phyloP scores from a whole-genome alignment of 1,140 invertebrate species.

The Atta texana region DNA sequence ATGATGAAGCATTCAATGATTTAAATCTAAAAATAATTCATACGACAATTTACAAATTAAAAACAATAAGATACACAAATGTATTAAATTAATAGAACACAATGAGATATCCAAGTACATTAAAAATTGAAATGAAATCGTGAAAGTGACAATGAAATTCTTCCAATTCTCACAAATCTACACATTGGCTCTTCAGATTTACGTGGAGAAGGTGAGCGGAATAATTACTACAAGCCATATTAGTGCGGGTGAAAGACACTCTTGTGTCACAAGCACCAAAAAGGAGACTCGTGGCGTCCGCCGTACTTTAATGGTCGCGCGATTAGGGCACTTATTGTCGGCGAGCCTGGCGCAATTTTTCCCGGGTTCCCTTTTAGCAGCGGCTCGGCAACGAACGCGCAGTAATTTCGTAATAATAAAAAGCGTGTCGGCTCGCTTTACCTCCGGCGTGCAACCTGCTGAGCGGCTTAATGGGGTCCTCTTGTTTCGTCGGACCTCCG shows the following conservation, averaged over 20 bases:
- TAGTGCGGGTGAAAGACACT: slow-evolving; percentile 26
- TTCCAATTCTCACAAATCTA: background rate
- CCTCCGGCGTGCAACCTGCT: slow-evolving; percentile 75
- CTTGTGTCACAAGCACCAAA: slow-evolving; percentile 18
- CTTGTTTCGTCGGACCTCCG: slow-evolving; percentile 46
- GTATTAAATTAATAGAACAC: background rate
- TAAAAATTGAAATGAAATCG: background rate
- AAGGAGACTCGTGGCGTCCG: slow-evolving; percentile 40
- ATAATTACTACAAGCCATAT: slow-evolving; percentile 37
- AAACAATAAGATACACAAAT: background rate
- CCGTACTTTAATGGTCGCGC: slow-evolving; percentile 69
- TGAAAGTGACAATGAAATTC: background rate
- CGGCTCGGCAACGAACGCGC: slow-evolving; percentile 61
- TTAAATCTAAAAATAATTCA: background rate
- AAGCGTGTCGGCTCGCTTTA: slow-evolving; percentile 75
- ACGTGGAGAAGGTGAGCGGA: background rate
- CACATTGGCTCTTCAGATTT: background rate
- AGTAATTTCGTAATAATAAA: slow-evolving; percentile 81
- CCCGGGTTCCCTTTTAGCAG: slow-evolving; percentile 68
- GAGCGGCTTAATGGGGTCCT: slow-evolving; percentile 80
- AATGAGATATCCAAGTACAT: background rate
- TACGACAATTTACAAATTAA: background rate
- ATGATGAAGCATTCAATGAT: background rate
- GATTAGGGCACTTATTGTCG: slow-evolving; percentile 72
- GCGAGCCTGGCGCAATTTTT: slow-evolving; percentile 68